Conservation (phyloP, 2,113 vertebrate genomes). For the Anolis carolinensis region DNA sequence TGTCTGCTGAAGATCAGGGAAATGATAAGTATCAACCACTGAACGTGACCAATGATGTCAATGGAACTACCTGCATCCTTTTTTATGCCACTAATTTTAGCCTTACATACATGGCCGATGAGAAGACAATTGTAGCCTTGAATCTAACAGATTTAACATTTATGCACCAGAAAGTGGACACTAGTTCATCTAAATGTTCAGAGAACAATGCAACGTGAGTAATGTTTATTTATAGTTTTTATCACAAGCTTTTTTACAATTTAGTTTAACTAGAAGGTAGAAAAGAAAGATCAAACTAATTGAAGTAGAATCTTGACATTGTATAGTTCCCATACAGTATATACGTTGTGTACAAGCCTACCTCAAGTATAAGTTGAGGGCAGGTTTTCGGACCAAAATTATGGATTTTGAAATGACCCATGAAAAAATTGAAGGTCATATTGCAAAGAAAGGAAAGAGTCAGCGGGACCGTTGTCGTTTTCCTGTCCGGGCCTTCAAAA, state of each 20-base stretch:
- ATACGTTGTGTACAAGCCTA: too few relatives aligned
- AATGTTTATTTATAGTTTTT: conserved; percentile 38
- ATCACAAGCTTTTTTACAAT: background rate
- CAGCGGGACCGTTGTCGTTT: too few relatives aligned
- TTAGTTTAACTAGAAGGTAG: background rate
- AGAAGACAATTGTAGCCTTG: conserved; percentile 18
- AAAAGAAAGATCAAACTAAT: background rate
- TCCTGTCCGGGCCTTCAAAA: too few relatives aligned
- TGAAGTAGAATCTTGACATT: background rate
- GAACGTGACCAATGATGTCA: conserved; percentile 56
- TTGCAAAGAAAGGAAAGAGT: too few relatives aligned
- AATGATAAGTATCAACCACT: conserved; percentile 59
- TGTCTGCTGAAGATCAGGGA: conserved; percentile 55
- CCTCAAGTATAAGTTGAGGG: too few relatives aligned
- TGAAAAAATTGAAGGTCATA: too few relatives aligned
- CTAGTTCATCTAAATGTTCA: conserved; percentile 65
- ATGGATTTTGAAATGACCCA: too few relatives aligned
- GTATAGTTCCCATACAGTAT: too few relatives aligned
- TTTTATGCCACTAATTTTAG: conserved; percentile 69
- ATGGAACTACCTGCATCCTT: conserved; percentile 71
- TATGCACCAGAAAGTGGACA: conserved; percentile 45
- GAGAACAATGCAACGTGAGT: conserved; percentile 70
- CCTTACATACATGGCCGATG: conserved; percentile 40
- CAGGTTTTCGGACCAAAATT: too few relatives aligned
- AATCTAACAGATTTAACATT: conserved; percentile 72